A percentile compares a stretch with the other conserved stretches of the same genome.
These are phyloP conservation scores for Telmatochromis sp. DNA, from an alignment of 2,113 vertebrate genomes.

Conservation along the genomic window DNA sequence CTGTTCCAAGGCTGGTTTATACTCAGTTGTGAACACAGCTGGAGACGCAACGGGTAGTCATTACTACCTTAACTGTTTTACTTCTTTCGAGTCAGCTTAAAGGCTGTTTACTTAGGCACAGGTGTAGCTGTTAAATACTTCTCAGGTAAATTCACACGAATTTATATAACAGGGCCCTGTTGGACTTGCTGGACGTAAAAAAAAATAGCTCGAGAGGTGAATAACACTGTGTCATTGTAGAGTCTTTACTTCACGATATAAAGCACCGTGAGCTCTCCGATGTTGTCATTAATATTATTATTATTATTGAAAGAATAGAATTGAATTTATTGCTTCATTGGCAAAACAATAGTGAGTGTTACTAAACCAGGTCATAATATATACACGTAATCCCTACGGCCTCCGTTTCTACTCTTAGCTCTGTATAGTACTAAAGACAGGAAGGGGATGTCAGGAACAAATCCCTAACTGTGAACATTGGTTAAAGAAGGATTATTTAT, in stretches of 20 bases:
- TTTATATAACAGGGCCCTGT: not conserved
- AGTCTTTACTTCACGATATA: not conserved
- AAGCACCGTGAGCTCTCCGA: not conserved
- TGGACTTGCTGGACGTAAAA: not conserved
- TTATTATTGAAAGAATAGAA: not conserved
- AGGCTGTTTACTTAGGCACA: not conserved
- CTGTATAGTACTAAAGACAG: not conserved
- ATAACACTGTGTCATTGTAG: not conserved
- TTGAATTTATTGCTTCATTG: fast-evolving
- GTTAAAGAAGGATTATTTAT: not conserved
- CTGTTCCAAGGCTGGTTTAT: not conserved
- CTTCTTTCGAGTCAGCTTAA: not conserved
- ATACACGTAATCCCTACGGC: not conserved
- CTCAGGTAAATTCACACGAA: not conserved
- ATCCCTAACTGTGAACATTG: not conserved
- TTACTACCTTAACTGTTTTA: not conserved
- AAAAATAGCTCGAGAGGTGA: not conserved
- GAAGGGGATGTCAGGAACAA: not conserved
- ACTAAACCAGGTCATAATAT: not conserved
- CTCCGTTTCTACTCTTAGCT: not conserved
- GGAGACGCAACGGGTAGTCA: not conserved
- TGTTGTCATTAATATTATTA: not conserved
- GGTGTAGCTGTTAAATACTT: not conserved
- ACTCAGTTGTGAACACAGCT: not conserved
- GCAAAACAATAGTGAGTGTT: not conserved